Evolutionary conservation across 2,113 vertebrate species (phyloP), one percentile per base, ranked within the genome.

Genomic region (Eretmochelys imbricata): DNA sequence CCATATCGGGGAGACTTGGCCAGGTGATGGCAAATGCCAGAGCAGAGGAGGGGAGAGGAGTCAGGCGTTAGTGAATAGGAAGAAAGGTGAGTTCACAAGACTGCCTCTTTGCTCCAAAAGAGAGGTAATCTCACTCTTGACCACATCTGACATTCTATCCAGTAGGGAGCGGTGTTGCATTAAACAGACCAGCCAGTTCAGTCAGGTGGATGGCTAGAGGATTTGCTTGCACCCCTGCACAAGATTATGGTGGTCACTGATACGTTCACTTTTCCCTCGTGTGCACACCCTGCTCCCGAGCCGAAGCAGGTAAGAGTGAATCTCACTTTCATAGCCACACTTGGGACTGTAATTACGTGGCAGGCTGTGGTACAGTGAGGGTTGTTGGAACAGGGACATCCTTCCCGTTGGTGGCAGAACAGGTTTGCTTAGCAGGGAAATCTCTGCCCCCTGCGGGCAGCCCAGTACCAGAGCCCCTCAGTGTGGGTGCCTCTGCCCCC

Each of bases 401-500:
- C 11, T 76, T n/a, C 65, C 13, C 65, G 6, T 69, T 69, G 65
- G 35, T 69, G 31, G 24, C 72, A 69, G 59, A 31, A 62, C 35
- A 62, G 62, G 62, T 69, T 69, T 69, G 62, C 62, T 69, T 69
- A n/a, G 16, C 62, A 8, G 29, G 53, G 53, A 54, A 54, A 54
- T 54, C 53, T 54, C 53, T 27, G 24, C 25, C 48, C 48, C 54
- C 49, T 5, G 76, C 29, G 22, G 35, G 48, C 27, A 20, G 55
- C 6, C 16, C 9, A 10, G 2, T 0, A 35, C 22, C 11, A 5
- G 1, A 69, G 65, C 35, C 65, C 62, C 35, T 69, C 65, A n/a
- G n/a, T 10, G 65, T 22, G 38, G n/a, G n/a, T 0, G 11, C 59
- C 53, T 54, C 35, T n/a, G 35, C 35, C 62, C 35, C 35, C 62